Base-by-base conservation (phyloP, 2,888 invertebrate genomes). In the Apoda limacodes region DNA sequence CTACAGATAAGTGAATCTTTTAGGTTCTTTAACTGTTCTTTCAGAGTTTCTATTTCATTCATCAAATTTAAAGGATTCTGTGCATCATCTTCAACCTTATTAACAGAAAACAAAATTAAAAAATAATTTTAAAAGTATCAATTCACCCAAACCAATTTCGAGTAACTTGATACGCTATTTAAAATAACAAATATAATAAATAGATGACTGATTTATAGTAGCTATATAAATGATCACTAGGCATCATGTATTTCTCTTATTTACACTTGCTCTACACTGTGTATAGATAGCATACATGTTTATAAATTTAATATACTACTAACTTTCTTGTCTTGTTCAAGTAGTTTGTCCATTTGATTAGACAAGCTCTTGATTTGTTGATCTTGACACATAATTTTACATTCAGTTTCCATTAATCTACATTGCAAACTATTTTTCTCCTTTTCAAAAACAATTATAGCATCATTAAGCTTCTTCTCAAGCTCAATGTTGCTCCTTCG, bases 361-460 rank as follows among this genome's bases (percentile, higher is more conserved):
- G 82, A 71, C 34, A 85, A 56, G 48, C 72, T 70, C 55, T 72
- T 82, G 21, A 85, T 83, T 63, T 85, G 84, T 43, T 82, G 74
- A 30, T 81, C 83, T 57, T 83, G 82, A 39, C 84, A 84, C 55
- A 82, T 76, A 11, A 81, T 63, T 51, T 75, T 75, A 36, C 82
- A 80, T 47, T 85, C 83, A 22, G 69, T 60, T 60, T 84, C 83
- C 41, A 76, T 67, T 20, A 84, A 52, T 58, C 82, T 82, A 43
- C 80, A 76, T 29, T 69, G 48, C 12, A 84, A 51, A 29, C 46
- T 40, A 47, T 81, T 82, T 46, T 71, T 74, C 43, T 85, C 83
- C 36, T 72, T 72, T 52, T 82, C 78, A 47, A 62, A 67, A 13
- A 38, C 36, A 23, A 69, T 51, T 10, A 51, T 40, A 3, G 57